Conservation (phyloP, 2,888 invertebrate genomes). For the Malacosoma neustria region DNA sequence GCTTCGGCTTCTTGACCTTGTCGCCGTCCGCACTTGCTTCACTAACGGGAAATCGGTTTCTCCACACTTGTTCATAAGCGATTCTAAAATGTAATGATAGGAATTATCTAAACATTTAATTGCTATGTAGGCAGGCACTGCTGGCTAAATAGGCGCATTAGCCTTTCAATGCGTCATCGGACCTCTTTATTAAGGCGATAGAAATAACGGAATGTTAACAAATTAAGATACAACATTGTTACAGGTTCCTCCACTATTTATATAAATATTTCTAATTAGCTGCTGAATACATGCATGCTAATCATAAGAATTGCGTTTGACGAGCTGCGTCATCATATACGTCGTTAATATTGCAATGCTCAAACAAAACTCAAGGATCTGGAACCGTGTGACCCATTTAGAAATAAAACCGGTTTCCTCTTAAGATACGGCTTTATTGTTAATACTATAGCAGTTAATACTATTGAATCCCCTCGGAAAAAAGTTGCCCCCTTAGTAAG, state of each 20-base stretch:
- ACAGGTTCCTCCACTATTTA: neutral
- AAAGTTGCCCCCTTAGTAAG: conserved; percentile 57
- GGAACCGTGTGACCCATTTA: conserved; percentile 74
- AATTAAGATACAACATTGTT: neutral
- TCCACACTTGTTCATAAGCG: conserved; percentile 29
- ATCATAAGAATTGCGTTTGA: conserved; percentile 14
- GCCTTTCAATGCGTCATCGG: neutral
- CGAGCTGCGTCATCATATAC: conserved; percentile 16
- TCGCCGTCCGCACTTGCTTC: conserved; percentile 57
- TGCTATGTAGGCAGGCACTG: conserved; percentile 16
- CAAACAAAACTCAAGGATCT: conserved; percentile 57
- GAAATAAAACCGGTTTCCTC: conserved; percentile 68
- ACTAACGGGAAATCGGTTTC: conserved; percentile 64
- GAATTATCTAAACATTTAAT: conserved; percentile 31
- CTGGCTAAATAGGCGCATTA: neutral
- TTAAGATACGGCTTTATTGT: conserved; percentile 64
- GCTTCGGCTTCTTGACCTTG: conserved; percentile 67
- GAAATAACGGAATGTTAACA: neutral
- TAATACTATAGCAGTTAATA: conserved; percentile 62
- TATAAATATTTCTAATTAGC: neutral
- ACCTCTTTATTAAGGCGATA: neutral
- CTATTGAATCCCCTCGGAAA: conserved; percentile 62
- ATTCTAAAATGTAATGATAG: conserved; percentile 33
- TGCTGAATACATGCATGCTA: neutral
- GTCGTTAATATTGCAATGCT: conserved; percentile 36